Evolutionary conservation across 2,113 vertebrate genomes (phyloP), one percentile per base, ranked within the genome.

Genomic region (Urocitellus parryii): DNA sequence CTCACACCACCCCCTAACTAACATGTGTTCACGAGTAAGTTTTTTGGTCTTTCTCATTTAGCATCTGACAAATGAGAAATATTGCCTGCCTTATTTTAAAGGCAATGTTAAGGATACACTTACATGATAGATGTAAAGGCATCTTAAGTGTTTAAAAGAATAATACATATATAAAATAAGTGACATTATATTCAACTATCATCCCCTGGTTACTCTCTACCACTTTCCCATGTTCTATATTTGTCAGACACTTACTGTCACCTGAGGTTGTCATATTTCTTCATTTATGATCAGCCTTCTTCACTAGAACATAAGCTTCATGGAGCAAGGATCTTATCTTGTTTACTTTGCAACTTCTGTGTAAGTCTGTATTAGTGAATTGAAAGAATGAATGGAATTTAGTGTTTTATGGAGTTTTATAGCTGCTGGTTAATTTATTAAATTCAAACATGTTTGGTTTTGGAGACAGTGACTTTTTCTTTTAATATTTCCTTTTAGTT

Each of bases 371-470:
- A 42, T n/a, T 61, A 72, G 34, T 37, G 5, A 56, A 58, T n/a
- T 56, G 29, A 67, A 78, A 70, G 82, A 80, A 65, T 39, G 53
- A 73, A 78, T 92, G 65, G 32, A 74, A 56, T 87, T 72, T 72
- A 51, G 34, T 80, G 8, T 42, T 80, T 84, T 45, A 37, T 45
- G 42, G 42, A 37, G 45, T 45, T 65, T 45, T 20, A 53, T 34
- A 87, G 13, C 37, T 76, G 9, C 20, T 34, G 7, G 53, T 76
- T 25, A 3, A 8, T 74, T 95, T 95, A n/a, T 87, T 96, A 80
- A 96, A 81, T 93, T 22, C 78, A 84, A 85, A 24, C 88, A 13
- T 58, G 4, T 84, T 96, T 78, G 80, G 9, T 86, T 91, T 92
- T 27, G 32, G 11, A 20, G 32, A 84, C 42, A 63, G 20, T 18